Percentiles rank a stretch among this genome's conserved stretches.
phyloP scores from a whole-genome alignment of 2,113 vertebrate genomes.

The Suricata suricatta region DNA sequence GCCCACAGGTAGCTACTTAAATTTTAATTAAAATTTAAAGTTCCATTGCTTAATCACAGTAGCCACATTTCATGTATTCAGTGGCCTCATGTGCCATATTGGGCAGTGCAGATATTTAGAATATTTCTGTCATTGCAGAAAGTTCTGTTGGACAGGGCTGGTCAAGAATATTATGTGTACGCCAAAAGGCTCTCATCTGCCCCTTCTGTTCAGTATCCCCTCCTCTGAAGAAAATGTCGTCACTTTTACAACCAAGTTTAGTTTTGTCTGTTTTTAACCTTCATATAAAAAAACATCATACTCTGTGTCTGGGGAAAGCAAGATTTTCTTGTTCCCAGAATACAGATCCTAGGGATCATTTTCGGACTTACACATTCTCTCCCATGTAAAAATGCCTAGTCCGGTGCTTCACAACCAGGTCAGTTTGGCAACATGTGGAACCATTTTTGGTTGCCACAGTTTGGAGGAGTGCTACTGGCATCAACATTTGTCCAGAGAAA shows the following conservation, averaged over 20 bases:
- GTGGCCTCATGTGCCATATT: neutral
- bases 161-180: neutral
- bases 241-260: neutral
- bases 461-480: neutral
- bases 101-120: neutral
- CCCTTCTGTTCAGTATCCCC: neutral
- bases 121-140: neutral
- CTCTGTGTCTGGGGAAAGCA: neutral
- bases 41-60: neutral
- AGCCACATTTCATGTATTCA: neutral
- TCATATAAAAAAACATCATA: neutral
- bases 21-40: conserved; percentile 10
- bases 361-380: neutral
- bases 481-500: neutral
- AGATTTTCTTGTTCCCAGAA: neutral
- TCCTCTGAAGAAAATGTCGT: neutral
- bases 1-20: neutral
- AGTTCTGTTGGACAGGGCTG: neutral
- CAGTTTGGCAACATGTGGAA: neutral
- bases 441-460: neutral
- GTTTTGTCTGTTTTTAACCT: neutral
- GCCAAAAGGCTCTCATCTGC: neutral
- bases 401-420: neutral
- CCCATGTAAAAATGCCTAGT: neutral
- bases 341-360: neutral